These are phyloP conservation scores for Otolemur crassicaudatus DNA, from an alignment of 2,797 vertebrate species.

Conservation along the genomic window DNA sequence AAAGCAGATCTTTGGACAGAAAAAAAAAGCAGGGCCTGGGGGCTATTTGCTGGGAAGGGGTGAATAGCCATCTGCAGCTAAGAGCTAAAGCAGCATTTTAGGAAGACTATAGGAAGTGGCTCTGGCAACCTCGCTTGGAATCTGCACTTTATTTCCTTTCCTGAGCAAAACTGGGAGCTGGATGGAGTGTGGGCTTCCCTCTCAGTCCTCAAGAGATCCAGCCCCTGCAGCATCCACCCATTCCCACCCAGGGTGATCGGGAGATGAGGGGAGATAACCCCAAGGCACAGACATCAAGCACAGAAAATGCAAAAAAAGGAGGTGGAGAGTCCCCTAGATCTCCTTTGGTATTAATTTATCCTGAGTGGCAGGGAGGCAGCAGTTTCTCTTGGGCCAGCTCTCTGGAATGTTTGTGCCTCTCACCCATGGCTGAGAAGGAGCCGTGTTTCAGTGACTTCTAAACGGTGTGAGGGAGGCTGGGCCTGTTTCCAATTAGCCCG, in stretches of 20 bases:
- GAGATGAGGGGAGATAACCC: background rate
- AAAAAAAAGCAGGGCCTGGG: background rate
- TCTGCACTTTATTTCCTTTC: background rate
- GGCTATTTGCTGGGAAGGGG: background rate
- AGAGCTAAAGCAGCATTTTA: background rate
- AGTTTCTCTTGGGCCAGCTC: background rate
- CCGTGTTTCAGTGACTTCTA: background rate
- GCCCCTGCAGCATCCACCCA: accelerated
- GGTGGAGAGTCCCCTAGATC: slow-evolving; percentile 11
- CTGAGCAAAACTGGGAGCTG: background rate
- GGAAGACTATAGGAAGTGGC: background rate
- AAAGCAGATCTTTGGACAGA: background rate
- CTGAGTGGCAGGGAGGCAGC: background rate
- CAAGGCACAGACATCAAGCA: background rate
- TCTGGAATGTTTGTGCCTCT: background rate
- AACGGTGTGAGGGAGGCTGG: background rate
- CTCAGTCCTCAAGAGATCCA: background rate
- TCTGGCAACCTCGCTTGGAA: background rate
- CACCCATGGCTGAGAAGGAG: background rate
- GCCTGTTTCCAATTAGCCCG: slow-evolving; percentile 1
- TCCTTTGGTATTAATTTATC: slow-evolving; percentile 51
- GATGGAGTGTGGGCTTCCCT: background rate
- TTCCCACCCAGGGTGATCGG: background rate
- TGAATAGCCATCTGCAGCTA: too few relatives aligned
- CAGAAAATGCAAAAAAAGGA: background rate